Percentiles rank a stretch among this genome's conserved stretches.
phyloP scores from a whole-genome alignment of 1,140 invertebrate genomes.

The Drusus annulatus region DNA sequence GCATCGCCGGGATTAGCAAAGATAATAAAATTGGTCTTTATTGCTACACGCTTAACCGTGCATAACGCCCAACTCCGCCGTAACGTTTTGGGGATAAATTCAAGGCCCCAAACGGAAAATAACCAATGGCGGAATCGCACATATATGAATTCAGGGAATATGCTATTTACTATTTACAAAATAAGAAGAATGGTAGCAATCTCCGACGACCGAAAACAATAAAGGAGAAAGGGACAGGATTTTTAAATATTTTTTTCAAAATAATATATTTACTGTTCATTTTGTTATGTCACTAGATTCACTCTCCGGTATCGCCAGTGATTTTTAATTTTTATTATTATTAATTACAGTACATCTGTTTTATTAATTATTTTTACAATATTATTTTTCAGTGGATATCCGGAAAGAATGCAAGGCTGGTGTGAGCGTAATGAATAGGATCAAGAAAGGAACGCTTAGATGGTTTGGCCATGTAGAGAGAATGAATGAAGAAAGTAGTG shows the following conservation, averaged over 20 bases:
- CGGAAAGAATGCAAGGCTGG: no score
- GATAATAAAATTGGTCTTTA: constrained; percentile 26
- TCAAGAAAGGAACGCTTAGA: no score
- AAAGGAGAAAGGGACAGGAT: neutral
- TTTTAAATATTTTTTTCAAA: neutral
- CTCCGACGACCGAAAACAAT: constrained; percentile 10
- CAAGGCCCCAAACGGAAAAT: neutral
- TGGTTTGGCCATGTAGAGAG: no score
- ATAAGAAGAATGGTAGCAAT: constrained; percentile 3
- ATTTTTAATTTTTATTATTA: no score
- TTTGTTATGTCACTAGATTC: no score
- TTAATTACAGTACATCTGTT: no score
- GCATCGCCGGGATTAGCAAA: constrained; percentile 18
- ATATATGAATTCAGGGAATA: constrained; percentile 22
- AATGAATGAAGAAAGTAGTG: no score
- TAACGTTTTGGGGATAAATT: constrained; percentile 30
- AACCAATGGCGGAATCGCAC: constrained; percentile 4
- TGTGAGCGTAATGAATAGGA: no score
- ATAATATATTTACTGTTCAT: no score
- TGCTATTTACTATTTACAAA: constrained; percentile 13
- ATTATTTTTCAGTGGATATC: no score
- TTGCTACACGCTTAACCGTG: constrained; percentile 18
- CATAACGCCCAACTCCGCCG: constrained; percentile 9
- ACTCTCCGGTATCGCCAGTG: no score
- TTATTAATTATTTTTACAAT: no score